Evolutionary conservation across 2,113 vertebrate species (phyloP).

Genomic region (Arvicanthis niloticus): DNA sequence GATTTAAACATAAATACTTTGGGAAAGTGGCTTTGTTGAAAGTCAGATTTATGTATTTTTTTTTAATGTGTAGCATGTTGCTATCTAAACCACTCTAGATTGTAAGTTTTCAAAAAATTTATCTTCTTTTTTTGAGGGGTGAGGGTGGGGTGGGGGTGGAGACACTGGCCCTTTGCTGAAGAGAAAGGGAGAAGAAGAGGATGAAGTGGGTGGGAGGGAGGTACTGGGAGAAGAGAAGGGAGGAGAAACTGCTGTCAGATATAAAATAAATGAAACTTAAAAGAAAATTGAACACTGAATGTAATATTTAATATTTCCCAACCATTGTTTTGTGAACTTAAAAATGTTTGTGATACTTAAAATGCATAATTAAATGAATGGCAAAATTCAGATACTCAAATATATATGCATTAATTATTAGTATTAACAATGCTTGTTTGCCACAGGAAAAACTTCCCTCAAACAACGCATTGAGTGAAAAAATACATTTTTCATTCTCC

Average conservation of each 20-base stretch:
- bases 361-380: not conserved
- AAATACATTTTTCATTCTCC: too few relatives aligned
- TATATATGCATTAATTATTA: not conserved
- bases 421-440: not conserved
- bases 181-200: too few relatives aligned
- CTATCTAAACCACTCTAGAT: not conserved
- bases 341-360: not conserved
- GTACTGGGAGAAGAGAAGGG: too few relatives aligned
- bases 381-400: not conserved
- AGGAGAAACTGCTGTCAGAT: too few relatives aligned
- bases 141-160: too few relatives aligned
- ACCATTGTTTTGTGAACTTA: not conserved
- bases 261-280: too few relatives aligned
- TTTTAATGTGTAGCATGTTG: not conserved
- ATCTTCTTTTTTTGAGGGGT: too few relatives aligned
- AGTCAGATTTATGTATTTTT: conserved; percentile 25
- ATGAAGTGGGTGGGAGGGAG: too few relatives aligned
- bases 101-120: conserved; percentile 25
- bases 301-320: not conserved
- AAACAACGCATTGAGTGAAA: not conserved
- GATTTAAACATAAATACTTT: too few relatives aligned
- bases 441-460: not conserved
- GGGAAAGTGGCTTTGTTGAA: too few relatives aligned
- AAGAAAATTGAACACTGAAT: not conserved
- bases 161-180: too few relatives aligned